Base-by-base conservation (phyloP, 2,113 vertebrate genomes). In the Suncus etruscus region DNA sequence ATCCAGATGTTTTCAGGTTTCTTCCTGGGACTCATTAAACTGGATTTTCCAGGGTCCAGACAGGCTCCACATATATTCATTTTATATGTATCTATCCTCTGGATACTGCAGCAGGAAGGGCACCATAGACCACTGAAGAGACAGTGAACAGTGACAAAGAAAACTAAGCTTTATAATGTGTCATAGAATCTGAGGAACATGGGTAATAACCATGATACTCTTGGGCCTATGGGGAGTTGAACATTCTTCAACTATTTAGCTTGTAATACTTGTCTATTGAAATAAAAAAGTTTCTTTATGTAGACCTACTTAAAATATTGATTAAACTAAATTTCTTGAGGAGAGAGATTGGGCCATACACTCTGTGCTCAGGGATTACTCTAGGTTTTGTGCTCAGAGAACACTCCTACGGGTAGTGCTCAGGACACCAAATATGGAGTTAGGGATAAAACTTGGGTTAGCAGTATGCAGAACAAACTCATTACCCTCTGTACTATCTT, bases 71-170 rank as follows among this genome's bases (percentile, higher is more conserved):
- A 2, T 69, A 51, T 31, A 61, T 47, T 51, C 47, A 48, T 27
- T 80, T 92, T 83, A 66, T 24, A 9, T 70, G 32, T 81, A 47
- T 93, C 51, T 93, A 39, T 54, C 84, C 51, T 51, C 73, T 61
- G 50, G 48, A n/a, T 58, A 66, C 73, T 65, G 83, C 9, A 75
- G 47, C 32, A 65, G 63, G 27, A 66, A 45, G 15, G 54, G 82
- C 84, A 63, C 61, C 15, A 0, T 25, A 84, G 95, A 87, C 91
- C 94, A 95, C 9, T 74, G 74, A 70, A 87, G 78, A 92, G 83
- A 87, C 89, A 92, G 69, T 92, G 69, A 89, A 89, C 84, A 82
- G 90, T 93, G 87, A 85, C 70, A 92, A 54, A 82, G 83, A 58
- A 69, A 94, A 74, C 70, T 72, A 20, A 58, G 81, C 27, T 70